These are phyloP conservation scores for Myotis brandtii DNA, from an alignment of 2,113 vertebrate species.

Conservation along the genomic window DNA sequence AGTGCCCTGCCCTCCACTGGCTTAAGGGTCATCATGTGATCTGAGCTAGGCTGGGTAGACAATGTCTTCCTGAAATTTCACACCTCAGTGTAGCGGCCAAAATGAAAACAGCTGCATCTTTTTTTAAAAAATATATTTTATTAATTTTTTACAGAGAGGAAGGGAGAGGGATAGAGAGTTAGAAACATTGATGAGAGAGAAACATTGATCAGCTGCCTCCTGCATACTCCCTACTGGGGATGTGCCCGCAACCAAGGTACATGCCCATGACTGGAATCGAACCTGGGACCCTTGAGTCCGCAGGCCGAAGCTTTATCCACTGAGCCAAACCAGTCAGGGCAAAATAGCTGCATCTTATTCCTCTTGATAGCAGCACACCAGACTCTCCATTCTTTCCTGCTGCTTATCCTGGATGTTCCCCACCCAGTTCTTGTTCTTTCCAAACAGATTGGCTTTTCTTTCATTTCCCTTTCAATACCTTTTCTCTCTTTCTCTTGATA, in stretches of 20 bases:
- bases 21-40: neutral
- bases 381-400: neutral
- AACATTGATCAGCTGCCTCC: too few relatives aligned
- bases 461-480: neutral
- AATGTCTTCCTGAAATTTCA: neutral
- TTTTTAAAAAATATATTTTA: too few relatives aligned
- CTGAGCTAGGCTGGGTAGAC: neutral
- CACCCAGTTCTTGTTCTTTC: neutral
- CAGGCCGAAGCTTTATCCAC: too few relatives aligned
- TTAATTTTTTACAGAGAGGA: too few relatives aligned
- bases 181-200: too few relatives aligned
- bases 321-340: too few relatives aligned
- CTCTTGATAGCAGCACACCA: neutral
- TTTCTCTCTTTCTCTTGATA: neutral
- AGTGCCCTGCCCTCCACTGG: neutral
- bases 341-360: neutral
- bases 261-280: too few relatives aligned
- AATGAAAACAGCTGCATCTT: neutral
- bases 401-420: too few relatives aligned
- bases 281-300: too few relatives aligned
- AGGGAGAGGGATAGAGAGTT: too few relatives aligned
- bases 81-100: neutral
- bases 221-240: too few relatives aligned
- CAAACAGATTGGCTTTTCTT: neutral
- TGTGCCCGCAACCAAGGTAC: too few relatives aligned